Evolutionary conservation across 2,797 vertebrate genomes (phyloP).

Genomic region (Rousettus madagascariensis): DNA sequence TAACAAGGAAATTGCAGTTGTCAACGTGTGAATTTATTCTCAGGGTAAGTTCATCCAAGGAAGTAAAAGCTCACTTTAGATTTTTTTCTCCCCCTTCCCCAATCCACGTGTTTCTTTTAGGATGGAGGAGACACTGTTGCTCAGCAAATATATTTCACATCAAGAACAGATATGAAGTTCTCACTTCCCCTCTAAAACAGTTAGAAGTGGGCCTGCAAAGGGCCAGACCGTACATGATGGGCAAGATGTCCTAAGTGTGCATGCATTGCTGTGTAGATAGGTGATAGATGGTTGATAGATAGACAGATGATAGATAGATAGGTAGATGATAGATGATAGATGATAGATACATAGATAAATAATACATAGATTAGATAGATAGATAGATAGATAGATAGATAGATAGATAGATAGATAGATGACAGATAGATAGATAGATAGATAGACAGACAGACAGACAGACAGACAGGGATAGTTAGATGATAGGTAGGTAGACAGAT

Average conservation of each 20-base stretch:
- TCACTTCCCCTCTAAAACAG: not conserved
- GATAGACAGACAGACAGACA: not conserved
- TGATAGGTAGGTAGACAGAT: not conserved
- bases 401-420: not conserved
- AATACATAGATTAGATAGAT: no score
- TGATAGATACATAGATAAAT: no score
- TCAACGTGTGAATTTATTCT: slow-evolving; percentile 54
- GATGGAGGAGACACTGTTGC: not conserved
- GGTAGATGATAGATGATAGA: no score
- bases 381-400: no score
- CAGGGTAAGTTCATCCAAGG: slow-evolving; percentile 52
- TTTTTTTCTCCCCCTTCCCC: not conserved
- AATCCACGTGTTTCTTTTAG: slow-evolving; percentile 17
- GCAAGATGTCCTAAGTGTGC: no score
- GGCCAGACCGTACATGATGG: not conserved
- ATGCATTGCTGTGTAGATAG: no score
- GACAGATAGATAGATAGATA: not conserved
- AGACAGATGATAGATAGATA: no score
- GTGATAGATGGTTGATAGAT: not conserved
- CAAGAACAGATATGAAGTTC: not conserved
- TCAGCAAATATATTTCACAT: slow-evolving; percentile 28
- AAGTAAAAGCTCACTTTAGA: slow-evolving; percentile 65
- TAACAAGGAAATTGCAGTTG: slow-evolving; percentile 60
- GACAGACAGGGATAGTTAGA: not conserved
- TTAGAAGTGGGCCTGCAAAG: not conserved